phyloP scores from a whole-genome alignment of 2,888 invertebrate species.

The Plebejus melissa region DNA sequence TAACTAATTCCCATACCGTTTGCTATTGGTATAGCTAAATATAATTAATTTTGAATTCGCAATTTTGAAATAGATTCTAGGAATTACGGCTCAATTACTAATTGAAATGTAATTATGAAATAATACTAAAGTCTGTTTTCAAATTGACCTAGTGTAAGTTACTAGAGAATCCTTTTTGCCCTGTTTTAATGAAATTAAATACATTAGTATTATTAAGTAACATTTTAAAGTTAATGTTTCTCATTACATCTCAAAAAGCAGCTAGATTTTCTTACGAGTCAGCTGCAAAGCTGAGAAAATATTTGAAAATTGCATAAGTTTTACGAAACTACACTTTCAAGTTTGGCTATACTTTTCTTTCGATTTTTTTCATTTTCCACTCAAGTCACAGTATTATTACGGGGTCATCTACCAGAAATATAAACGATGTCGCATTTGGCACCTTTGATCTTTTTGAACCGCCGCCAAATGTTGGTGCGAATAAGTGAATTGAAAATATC shows the following conservation, averaged over 20 bases:
- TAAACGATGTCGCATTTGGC: constrained; percentile 22
- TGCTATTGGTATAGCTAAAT: neutral
- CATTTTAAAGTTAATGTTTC: too few species aligned
- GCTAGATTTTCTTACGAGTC: too few species aligned
- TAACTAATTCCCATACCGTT: neutral
- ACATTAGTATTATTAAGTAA: too few species aligned
- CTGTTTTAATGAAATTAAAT: too few species aligned
- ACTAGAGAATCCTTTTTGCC: neutral
- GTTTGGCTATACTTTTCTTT: neutral
- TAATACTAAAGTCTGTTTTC: neutral
- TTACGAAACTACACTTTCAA: neutral
- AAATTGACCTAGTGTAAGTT: too few species aligned
- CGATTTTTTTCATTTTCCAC: neutral
- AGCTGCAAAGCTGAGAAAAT: neutral
- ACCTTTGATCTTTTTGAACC: constrained; percentile 31
- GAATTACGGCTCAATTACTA: neutral
- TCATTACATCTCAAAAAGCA: too few species aligned
- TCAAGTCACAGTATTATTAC: constrained; percentile 8
- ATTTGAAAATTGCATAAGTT: neutral
- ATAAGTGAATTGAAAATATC: constrained; percentile 34
- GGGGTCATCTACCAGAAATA: constrained; percentile 17
- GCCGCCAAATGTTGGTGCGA: constrained; percentile 33
- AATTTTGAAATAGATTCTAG: neutral
- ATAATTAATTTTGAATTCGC: neutral
- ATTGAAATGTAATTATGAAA: neutral